These are phyloP conservation scores for Drosophila macrospina DNA, from an alignment of 2,888 invertebrate species.

Conservation along the genomic window DNA sequence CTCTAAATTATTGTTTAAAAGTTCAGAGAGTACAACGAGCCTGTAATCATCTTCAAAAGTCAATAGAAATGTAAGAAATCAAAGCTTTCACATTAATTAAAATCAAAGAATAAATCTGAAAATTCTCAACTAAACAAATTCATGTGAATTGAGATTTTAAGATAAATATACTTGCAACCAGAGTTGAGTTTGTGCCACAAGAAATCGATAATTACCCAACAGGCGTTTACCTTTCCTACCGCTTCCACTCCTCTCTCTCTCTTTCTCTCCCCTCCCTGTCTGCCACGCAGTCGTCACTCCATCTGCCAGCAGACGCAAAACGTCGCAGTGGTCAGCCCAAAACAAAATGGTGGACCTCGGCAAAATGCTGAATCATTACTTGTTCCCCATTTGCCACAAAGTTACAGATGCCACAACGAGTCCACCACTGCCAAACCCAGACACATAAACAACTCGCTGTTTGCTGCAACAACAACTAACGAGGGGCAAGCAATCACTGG, in stretches of 20 bases:
- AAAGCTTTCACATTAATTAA: background rate
- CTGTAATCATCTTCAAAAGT: too few species aligned
- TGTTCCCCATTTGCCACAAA: constrained; percentile 1
- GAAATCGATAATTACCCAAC: constrained; percentile 59
- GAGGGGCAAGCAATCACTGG: constrained; percentile 49
- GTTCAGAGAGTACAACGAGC: too few species aligned
- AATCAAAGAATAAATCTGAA: too few species aligned
- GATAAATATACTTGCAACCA: too few species aligned
- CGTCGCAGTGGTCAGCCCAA: constrained; percentile 53
- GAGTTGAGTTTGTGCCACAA: constrained; percentile 20
- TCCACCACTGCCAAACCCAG: constrained; percentile 45
- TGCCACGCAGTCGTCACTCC: background rate
- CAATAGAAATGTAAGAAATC: background rate
- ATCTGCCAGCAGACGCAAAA: background rate
- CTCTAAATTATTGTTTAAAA: too few species aligned
- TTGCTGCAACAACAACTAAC: constrained; percentile 30
- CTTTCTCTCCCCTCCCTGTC: background rate
- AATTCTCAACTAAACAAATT: too few species aligned
- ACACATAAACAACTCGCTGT: constrained; percentile 70
- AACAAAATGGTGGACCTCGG: constrained; percentile 59
- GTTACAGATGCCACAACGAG: background rate
- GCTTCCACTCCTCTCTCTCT: background rate
- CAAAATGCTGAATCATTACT: constrained; percentile 53
- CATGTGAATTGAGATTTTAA: too few species aligned
- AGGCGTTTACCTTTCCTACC: constrained; percentile 34